Conservation (phyloP, 2,888 invertebrate genomes). For the Mycalesis mineus region DNA sequence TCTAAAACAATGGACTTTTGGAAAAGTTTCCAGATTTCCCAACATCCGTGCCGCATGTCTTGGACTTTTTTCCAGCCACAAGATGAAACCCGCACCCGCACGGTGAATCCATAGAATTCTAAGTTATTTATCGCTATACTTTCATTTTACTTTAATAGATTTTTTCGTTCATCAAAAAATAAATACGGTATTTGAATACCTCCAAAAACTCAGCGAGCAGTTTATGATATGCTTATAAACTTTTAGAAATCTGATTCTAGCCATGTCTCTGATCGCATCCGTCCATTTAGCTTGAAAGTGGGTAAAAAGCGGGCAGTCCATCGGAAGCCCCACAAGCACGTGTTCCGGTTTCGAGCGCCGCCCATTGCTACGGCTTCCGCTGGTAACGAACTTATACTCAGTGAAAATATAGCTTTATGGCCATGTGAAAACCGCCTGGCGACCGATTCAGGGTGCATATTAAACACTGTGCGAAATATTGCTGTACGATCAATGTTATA, state of each 20-base stretch:
- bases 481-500: not conserved
- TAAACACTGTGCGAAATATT: not conserved
- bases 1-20: too few relatives aligned
- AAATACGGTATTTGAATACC: too few relatives aligned
- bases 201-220: too few relatives aligned
- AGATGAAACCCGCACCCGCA: too few relatives aligned
- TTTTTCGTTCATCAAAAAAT: too few relatives aligned
- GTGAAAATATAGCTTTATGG: slow-evolving; percentile 35
- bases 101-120: too few relatives aligned
- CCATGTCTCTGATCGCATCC: not conserved
- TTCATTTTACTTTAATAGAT: too few relatives aligned
- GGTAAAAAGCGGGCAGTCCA: slow-evolving; percentile 55
- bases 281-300: slow-evolving; percentile 4
- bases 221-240: too few relatives aligned
- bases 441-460: not conserved
- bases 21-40: too few relatives aligned
- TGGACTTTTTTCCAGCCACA: too few relatives aligned
- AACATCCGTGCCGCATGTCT: too few relatives aligned
- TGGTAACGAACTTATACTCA: slow-evolving; percentile 40
- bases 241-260: not conserved
- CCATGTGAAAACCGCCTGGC: slow-evolving; percentile 1
- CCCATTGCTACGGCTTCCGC: slow-evolving; percentile 59
- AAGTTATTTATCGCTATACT: too few relatives aligned
- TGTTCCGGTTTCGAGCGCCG: slow-evolving; percentile 68
- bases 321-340: slow-evolving; percentile 61